Evolutionary conservation across 1,140 invertebrate species (phyloP).

Genomic region (Papilio xuthus): DNA sequence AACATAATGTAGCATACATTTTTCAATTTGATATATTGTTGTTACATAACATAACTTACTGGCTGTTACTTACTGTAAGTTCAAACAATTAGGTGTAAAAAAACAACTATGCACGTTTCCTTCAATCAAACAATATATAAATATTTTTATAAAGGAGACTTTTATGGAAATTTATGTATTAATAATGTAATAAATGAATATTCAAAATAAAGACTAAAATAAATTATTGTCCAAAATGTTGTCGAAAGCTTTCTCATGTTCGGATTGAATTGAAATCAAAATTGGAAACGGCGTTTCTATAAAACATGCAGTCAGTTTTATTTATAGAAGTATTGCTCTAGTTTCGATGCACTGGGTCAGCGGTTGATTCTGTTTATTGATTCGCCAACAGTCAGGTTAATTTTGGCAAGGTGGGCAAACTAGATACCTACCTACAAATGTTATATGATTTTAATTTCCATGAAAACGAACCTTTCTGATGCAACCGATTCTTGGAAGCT

Average conservation of each 20-base stretch:
- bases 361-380: slow-evolving; percentile 69
- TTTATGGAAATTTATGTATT: not conserved
- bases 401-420: slow-evolving; percentile 61
- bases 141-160: too few species aligned
- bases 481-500: slow-evolving; percentile 34
- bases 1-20: not conserved
- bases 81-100: not conserved
- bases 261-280: slow-evolving; percentile 53
- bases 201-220: not conserved
- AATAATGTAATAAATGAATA: not conserved
- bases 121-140: not conserved
- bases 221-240: not conserved
- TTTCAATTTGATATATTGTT: not conserved
- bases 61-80: not conserved
- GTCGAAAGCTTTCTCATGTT: slow-evolving; percentile 61
- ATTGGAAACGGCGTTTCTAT: slow-evolving; percentile 60
- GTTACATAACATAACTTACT: not conserved
- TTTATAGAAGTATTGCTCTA: slow-evolving; percentile 65
- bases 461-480: slow-evolving; percentile 27
- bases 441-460: not conserved
- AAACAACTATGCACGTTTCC: not conserved
- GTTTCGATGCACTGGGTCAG: slow-evolving; percentile 68
- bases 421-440: slow-evolving; percentile 32
- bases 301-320: slow-evolving; percentile 61
- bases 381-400: slow-evolving; percentile 66